These are phyloP conservation scores for Luidia sarsii DNA, from an alignment of 53 echinoderm and acorn worm species.

Conservation along the genomic window DNA sequence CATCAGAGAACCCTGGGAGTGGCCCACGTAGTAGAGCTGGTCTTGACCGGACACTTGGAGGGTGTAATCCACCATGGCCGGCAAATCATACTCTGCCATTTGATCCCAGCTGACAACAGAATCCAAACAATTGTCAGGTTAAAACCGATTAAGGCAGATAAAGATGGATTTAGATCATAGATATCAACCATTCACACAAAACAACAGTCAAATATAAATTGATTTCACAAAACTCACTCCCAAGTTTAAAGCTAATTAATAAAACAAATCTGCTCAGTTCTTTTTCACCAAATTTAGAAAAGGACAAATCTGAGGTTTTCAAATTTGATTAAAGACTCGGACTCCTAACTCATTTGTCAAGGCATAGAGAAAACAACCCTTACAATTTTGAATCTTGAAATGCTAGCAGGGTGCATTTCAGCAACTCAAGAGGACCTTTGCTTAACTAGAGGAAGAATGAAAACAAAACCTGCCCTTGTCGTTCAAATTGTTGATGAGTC, in stretches of 20 bases:
- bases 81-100: conserved; percentile 93
- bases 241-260: background rate
- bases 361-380: no score
- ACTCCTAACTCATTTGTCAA: no score
- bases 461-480: no score
- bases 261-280: no score
- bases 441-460: no score
- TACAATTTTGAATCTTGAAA: no score
- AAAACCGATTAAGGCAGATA: background rate
- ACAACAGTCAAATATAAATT: background rate
- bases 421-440: no score
- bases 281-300: no score
- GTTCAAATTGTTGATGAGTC: no score
- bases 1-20: conserved; percentile 94
- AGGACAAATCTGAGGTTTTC: no score
- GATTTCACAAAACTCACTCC: background rate
- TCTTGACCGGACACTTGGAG: conserved; percentile 65
- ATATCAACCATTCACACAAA: background rate
- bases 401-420: no score
- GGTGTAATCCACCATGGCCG: conserved; percentile 78
- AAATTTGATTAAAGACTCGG: no score
- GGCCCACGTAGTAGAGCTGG: conserved; percentile 87
- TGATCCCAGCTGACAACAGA: conserved; percentile 80
- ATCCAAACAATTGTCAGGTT: background rate
- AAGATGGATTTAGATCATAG: background rate